These are phyloP conservation scores for Lysandra coridon DNA, from an alignment of 2,888 invertebrate genomes.

Conservation along the genomic window DNA sequence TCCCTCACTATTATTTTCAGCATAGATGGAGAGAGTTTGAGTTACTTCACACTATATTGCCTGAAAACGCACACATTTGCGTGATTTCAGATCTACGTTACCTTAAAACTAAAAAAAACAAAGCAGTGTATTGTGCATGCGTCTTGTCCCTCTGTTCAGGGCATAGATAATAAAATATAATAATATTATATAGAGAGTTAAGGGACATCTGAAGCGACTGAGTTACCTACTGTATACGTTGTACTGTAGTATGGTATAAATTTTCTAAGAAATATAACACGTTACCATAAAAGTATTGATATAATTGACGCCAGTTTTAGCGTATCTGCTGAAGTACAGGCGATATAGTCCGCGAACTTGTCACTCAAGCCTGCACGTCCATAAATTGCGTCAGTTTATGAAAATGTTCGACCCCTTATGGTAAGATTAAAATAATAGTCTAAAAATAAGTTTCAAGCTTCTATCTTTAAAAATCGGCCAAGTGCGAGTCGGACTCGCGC, in stretches of 20 bases:
- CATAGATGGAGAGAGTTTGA: too few species aligned
- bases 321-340: slow-evolving; percentile 63
- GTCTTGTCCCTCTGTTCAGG: too few species aligned
- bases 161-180: too few species aligned
- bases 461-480: background rate
- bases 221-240: background rate
- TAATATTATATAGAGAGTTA: too few species aligned
- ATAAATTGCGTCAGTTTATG: background rate
- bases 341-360: slow-evolving; percentile 78
- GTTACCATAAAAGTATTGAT: slow-evolving; percentile 67
- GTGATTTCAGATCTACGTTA: too few species aligned
- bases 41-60: too few species aligned
- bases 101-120: too few species aligned
- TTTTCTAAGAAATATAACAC: slow-evolving; percentile 42
- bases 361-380: slow-evolving; percentile 63
- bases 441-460: background rate
- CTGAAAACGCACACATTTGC: too few species aligned
- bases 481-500: too few species aligned
- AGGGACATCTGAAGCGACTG: background rate
- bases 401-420: too few species aligned
- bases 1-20: too few species aligned
- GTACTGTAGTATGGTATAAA: background rate
- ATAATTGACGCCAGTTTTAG: slow-evolving; percentile 76
- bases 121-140: too few species aligned
- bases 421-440: background rate